phyloP scores from a whole-genome alignment of 2,113 vertebrate species.

The Oreochromis niloticus region DNA sequence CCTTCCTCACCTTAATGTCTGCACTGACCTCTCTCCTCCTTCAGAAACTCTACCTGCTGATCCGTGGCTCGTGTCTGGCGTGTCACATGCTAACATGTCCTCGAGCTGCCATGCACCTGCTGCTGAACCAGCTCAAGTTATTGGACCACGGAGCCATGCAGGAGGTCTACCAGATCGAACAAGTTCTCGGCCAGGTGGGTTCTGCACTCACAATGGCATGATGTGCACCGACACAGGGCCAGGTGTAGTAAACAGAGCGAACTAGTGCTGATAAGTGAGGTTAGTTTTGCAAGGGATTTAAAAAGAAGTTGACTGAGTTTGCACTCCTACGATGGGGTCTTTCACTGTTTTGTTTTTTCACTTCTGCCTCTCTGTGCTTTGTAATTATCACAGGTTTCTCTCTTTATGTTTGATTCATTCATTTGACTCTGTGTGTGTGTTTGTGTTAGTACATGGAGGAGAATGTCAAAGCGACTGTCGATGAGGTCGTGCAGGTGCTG shows the following conservation, averaged over 20 bases:
- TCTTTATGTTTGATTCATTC: neutral
- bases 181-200: constrained; percentile 78
- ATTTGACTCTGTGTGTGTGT: neutral
- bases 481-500: constrained; percentile 79
- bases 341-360: neutral
- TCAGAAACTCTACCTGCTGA: constrained; percentile 80
- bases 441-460: constrained; percentile 78
- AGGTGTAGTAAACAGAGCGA: neutral
- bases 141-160: constrained; percentile 82
- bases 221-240: neutral
- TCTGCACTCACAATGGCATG: too few species aligned
- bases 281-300: neutral
- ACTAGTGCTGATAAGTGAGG: neutral
- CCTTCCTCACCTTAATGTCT: neutral
- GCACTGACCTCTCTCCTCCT: neutral
- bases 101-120: constrained; percentile 80
- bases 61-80: constrained; percentile 85
- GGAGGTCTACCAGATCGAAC: constrained; percentile 80
- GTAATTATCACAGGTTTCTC: neutral
- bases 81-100: constrained; percentile 86
- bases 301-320: neutral
- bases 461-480: constrained; percentile 69
- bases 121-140: constrained; percentile 83
- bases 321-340: neutral
- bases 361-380: neutral